Evolutionary conservation across 1,140 invertebrate genomes (phyloP), one percentile per base, ranked within the genome.

Genomic region (Drosophila truncata): DNA sequence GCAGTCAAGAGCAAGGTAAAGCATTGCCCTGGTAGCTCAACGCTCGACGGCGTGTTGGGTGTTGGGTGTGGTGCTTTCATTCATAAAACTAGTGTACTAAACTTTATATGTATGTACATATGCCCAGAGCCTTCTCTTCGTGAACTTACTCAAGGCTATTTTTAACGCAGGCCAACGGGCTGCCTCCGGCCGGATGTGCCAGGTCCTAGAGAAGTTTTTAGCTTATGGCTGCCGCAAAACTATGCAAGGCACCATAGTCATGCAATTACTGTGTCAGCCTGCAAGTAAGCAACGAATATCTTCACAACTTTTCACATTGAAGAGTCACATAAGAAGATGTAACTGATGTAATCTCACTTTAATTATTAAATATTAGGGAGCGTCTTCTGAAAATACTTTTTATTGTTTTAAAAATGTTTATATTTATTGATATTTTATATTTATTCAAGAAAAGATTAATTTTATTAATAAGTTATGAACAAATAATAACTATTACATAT

Each of bases 1-100:
- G 60, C 80, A 84, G 91, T 92, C 91, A 92, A 92, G 91, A 92
- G 91, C 91, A 92, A 92, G 91, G 86, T 80, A 55, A 90, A 72
- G 37, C 80, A 60, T 83, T 87, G 80, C 70, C 77, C 78, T 57
- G 60, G 50, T 50, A 41, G 16, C 20, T 11, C 33, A 10, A 23
- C 8, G 1, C 16, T 37, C 4, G 25, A 4, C 20, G 37, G 31
- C 29, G 54, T n/a, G 11, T 55, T 67, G 55, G 29, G 41, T 75
- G 52, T n/a, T 69, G 65, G 57, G 59, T 47, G 42, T 60, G 70
- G 70, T 73, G 71, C 75, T 81, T 85, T 90, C 84, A 88, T 88
- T 88, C 85, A 88, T 88, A 81, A 88, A 81, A 88, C 65, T 77
- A 23, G 33, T 54, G n/a, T 31, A n/a, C 31, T 16, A 54, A 35